Conservation (phyloP, 2,797 vertebrate genomes). For the Netta rufina region DNA sequence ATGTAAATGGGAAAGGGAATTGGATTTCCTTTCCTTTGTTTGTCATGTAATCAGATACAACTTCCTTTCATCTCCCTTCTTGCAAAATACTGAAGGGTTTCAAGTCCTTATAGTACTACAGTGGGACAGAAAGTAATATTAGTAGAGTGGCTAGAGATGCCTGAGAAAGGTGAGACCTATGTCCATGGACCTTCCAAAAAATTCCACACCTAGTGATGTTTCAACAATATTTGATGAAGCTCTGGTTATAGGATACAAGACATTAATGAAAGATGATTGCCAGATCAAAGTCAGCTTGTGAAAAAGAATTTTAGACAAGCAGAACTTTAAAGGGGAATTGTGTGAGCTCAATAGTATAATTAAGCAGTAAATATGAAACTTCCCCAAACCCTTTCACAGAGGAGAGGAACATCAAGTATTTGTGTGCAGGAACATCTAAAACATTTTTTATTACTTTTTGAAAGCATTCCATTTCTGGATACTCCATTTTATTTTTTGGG, state of each 20-base stretch:
- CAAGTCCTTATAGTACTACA: background rate
- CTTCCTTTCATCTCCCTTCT: background rate
- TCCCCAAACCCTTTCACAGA: background rate
- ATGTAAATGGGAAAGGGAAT: background rate
- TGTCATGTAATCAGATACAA: background rate
- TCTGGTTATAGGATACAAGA: background rate
- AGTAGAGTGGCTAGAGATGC: background rate
- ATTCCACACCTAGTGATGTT: background rate
- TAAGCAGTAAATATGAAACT: background rate
- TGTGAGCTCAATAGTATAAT: background rate
- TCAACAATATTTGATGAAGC: background rate
- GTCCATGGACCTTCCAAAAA: background rate
- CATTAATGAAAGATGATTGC: background rate
- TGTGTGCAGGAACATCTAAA: background rate
- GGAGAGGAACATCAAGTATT: background rate
- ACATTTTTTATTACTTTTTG: background rate
- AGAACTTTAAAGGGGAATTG: background rate
- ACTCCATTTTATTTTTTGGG: background rate
- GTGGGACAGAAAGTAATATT: background rate
- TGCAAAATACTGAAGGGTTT: background rate
- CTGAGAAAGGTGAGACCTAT: background rate
- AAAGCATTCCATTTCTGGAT: accelerated
- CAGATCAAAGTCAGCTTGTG: background rate
- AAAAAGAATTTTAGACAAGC: background rate
- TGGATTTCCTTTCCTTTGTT: background rate